Evolutionary conservation across 2,113 vertebrate species (phyloP).

Genomic region (Proteles cristata): DNA sequence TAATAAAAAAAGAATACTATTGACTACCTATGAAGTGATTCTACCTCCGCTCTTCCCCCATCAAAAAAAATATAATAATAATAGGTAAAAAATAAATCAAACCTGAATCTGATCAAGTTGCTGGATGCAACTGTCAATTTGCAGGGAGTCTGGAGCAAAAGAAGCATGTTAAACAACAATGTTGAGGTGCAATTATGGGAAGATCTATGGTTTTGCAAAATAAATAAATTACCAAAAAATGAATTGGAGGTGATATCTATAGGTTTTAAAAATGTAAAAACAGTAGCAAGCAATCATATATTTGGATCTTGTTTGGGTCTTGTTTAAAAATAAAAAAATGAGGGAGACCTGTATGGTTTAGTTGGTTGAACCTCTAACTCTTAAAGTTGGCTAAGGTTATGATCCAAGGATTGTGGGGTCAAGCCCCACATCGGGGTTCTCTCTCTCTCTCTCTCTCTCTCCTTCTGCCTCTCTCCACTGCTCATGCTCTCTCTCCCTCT

Average conservation of each 20-base stretch:
- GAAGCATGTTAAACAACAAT: not conserved
- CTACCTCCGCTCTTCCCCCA: not conserved
- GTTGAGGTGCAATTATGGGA: not conserved
- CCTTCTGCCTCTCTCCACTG: no score
- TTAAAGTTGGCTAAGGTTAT: no score
- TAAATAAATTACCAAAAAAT: not conserved
- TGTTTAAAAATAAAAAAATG: not conserved
- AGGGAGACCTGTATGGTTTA: no score
- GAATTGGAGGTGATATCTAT: not conserved
- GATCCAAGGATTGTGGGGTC: no score
- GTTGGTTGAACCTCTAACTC: no score
- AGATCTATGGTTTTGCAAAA: not conserved
- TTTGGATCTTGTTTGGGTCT: not conserved
- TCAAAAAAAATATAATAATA: no score
- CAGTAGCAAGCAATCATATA: not conserved
- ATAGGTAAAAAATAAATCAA: not conserved
- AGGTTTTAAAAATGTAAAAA: not conserved
- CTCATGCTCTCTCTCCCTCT: no score
- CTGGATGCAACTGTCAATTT: not conserved
- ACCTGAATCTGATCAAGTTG: not conserved
- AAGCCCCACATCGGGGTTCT: no score
- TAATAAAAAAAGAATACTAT: not conserved
- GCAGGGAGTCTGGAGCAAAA: not conserved
- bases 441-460: no score
- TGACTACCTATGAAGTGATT: not conserved